Evolutionary conservation across 1,140 invertebrate species (phyloP), one percentile per base, ranked within the genome.

Genomic region (Apolygus lucorum): DNA sequence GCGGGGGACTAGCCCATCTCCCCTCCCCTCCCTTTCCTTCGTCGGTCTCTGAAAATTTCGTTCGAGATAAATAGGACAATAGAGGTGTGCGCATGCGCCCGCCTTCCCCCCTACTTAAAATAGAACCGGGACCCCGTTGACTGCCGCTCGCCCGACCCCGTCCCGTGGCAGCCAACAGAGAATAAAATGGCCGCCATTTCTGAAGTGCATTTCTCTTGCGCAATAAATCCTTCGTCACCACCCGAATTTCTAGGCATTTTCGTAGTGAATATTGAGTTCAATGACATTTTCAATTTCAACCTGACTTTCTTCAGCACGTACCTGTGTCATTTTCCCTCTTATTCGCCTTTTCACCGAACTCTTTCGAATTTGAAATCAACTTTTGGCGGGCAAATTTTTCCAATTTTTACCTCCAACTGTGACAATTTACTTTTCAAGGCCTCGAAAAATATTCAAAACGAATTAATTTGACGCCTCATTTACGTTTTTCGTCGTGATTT

Each of bases 121-220:
- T 59, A 59, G 54, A 59, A 59, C 54, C 8, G 11, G 54, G 54
- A 11, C 54, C 13, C 8, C 4, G 8, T 22, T 59, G 54, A 11
- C 22, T 8, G 8, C 54, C 4, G 11, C 22, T 59, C 54, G 54
- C 54, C 22, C 54, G 13, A 24, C 11, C 11, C 11, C 54, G 8
- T 59, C 22, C 54, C 54, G 54, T 59, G 13, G 54, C 11, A 59
- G 8, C 54, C 11, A 59, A 59, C 54, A 22, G 54, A 59, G 22
- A 59, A 24, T 59, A 59, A 59, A 59, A 59, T 59, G 54, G 54
- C 54, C 54, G 54, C 54, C 54, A 24, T 59, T 59, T 59, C 54
- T 13, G 8, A 21, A 59, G 54, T 14, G 4, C 22, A 17, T 59
- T 17, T 59, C 22, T 22, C 54, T 59, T 24, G 54, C 54, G 54